phyloP scores from a whole-genome alignment of 2,797 vertebrate species.

The Loriculus beryllinus region DNA sequence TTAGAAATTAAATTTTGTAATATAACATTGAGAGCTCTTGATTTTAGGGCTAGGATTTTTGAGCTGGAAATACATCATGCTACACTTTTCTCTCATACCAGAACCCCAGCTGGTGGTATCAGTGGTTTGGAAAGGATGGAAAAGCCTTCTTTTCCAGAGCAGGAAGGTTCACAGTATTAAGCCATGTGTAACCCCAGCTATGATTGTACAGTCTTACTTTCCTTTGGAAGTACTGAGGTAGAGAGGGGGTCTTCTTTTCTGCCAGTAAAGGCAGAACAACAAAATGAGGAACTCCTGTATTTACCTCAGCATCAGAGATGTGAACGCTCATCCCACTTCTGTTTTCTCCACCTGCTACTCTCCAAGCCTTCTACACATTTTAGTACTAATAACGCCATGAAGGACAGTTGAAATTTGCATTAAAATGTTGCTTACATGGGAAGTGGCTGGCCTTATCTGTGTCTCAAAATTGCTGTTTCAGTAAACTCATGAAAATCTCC shows the following conservation, averaged over 20 bases:
- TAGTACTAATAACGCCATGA: neutral
- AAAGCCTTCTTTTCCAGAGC: neutral
- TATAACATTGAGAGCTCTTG: neutral
- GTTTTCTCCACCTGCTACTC: conserved; percentile 6
- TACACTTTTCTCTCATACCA: neutral
- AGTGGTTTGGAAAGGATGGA: neutral
- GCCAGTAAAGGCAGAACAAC: neutral
- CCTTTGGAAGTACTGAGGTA: neutral
- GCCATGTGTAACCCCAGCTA: neutral
- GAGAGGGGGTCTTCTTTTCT: neutral
- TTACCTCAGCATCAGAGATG: neutral
- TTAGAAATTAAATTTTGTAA: neutral
- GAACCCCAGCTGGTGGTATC: neutral
- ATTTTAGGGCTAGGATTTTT: neutral
- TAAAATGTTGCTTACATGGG: neutral
- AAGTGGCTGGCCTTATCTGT: neutral
- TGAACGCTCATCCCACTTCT: conserved; percentile 14
- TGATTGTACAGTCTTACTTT: neutral
- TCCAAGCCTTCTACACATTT: neutral
- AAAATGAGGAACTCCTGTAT: neutral
- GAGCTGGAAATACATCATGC: fast-evolving
- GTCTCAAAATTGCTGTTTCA: neutral
- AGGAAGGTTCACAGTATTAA: neutral
- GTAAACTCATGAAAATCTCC: neutral
- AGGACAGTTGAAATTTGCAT: neutral